These are phyloP conservation scores for Trachelus iudaicus DNA, from an alignment of 2,888 invertebrate genomes.

Conservation along the genomic window DNA sequence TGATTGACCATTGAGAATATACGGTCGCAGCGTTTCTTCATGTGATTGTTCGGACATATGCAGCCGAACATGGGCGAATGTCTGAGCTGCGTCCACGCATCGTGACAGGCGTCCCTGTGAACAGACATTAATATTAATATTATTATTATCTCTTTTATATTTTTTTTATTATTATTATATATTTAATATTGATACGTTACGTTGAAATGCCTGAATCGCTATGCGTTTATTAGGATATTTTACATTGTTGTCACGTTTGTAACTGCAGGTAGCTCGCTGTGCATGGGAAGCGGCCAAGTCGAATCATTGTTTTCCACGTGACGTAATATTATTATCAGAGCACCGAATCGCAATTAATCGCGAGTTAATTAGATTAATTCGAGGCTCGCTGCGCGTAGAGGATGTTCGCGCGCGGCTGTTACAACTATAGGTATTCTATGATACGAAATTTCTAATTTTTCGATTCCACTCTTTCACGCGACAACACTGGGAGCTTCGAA, in stretches of 20 bases:
- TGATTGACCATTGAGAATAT: constrained; percentile 91
- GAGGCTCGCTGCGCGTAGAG: background rate
- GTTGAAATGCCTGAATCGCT: background rate
- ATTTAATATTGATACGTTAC: too few relatives aligned
- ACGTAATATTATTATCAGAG: background rate
- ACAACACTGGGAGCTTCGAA: background rate
- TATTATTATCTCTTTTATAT: too few relatives aligned
- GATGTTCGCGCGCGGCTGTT: background rate
- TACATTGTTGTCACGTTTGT: background rate
- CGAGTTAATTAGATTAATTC: background rate
- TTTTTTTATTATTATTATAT: background rate
- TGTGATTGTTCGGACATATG: constrained; percentile 90
- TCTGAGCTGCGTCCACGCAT: constrained; percentile 88
- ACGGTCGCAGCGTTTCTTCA: constrained; percentile 88
- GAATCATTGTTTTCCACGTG: background rate
- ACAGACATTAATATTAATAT: constrained; percentile 24
- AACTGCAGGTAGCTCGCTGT: background rate
- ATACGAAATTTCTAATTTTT: background rate
- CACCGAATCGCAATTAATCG: background rate
- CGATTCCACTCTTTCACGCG: background rate
- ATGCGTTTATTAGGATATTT: background rate
- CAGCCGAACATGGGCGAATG: constrained; percentile 92
- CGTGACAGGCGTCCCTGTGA: constrained; percentile 83
- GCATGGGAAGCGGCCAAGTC: background rate
- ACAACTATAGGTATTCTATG: background rate